A percentile compares a stretch with the other conserved stretches of the same genome.
phyloP scores from a whole-genome alignment of 2,797 vertebrate genomes.

The Pangasius sanitwongsei region DNA sequence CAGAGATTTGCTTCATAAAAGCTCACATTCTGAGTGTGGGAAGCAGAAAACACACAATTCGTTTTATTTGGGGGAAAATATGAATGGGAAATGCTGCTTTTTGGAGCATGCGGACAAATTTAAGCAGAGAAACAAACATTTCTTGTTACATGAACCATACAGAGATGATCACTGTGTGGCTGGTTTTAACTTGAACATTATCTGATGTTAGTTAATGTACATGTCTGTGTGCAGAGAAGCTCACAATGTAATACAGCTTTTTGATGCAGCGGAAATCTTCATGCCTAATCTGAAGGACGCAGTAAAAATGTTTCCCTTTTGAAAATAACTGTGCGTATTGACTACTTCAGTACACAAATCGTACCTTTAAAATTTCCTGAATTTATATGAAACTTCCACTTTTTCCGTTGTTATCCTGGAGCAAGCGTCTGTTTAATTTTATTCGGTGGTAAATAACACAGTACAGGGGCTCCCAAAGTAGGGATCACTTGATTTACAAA shows the following conservation, averaged over 20 bases:
- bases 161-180: too few relatives aligned
- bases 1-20: neutral
- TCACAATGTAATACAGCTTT: neutral
- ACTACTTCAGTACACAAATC: neutral
- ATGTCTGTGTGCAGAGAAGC: neutral
- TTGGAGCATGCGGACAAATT: neutral
- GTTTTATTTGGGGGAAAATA: neutral
- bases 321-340: neutral
- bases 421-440: neutral
- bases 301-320: neutral
- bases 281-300: neutral
- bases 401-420: neutral
- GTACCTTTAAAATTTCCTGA: neutral
- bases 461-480: too few relatives aligned
- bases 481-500: neutral
- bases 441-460: neutral
- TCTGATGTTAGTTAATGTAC: neutral
- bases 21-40: neutral
- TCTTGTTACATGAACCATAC: neutral
- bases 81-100: neutral
- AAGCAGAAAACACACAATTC: neutral
- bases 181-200: neutral
- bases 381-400: neutral
- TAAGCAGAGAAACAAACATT: neutral
- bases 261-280: neutral